phyloP scores from a whole-genome alignment of 2,797 vertebrate genomes.

The Lithobates sylvaticus region DNA sequence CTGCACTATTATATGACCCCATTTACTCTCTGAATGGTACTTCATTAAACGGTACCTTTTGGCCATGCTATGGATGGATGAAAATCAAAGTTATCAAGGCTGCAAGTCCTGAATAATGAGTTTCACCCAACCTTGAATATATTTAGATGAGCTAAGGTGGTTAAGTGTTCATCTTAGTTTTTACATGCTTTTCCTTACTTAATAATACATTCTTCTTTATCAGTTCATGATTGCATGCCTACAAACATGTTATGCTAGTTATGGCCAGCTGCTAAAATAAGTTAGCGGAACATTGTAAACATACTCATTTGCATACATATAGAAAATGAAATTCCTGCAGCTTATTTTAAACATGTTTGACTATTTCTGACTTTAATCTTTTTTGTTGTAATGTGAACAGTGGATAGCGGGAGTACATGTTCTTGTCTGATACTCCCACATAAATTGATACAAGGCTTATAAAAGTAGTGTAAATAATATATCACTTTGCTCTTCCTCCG shows the following conservation, averaged over 20 bases:
- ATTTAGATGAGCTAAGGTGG: conserved; percentile 90
- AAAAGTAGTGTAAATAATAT: conserved; percentile 46
- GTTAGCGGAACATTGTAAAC: conserved; percentile 80
- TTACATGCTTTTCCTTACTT: conserved; percentile 88
- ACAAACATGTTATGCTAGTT: conserved; percentile 91
- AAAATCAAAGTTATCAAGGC: conserved; percentile 97
- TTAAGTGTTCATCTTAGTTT: conserved; percentile 87
- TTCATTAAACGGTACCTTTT: conserved; percentile 99
- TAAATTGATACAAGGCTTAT: conserved; percentile 36
- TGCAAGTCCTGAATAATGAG: conserved; percentile 94
- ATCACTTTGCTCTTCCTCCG: conserved; percentile 20
- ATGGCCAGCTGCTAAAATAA: conserved; percentile 75
- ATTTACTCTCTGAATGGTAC: conserved; percentile 94
- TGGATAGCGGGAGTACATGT: conserved; percentile 16
- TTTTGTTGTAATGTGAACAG: conserved; percentile 34
- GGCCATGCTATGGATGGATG: conserved; percentile 96
- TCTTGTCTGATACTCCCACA: conserved; percentile 36
- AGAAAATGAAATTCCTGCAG: conserved; percentile 70
- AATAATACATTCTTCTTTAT: conserved; percentile 91
- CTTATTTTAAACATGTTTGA: conserved; percentile 68
- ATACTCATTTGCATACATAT: conserved; percentile 72
- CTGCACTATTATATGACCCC: conserved; percentile 90
- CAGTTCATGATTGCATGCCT: conserved; percentile 84
- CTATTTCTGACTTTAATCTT: conserved; percentile 56
- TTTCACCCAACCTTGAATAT: conserved; percentile 90